phyloP scores from a whole-genome alignment of 2,797 vertebrate genomes.

The Paguma larvata region DNA sequence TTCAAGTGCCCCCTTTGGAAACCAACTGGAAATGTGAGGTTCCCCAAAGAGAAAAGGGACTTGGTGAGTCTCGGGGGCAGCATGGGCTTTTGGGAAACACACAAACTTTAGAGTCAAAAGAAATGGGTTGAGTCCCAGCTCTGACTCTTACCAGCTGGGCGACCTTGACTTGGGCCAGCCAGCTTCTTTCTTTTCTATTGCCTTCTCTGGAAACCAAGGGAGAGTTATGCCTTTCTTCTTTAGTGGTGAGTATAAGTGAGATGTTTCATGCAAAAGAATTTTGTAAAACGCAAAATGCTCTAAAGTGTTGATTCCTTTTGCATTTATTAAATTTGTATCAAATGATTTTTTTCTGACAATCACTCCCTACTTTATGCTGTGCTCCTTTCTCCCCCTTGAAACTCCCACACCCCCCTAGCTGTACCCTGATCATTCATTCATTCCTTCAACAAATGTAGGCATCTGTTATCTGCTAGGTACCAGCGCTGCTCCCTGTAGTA shows the following conservation, averaged over 20 bases:
- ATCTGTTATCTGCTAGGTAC: background rate
- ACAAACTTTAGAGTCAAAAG: background rate
- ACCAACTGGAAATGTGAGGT: background rate
- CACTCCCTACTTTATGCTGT: background rate
- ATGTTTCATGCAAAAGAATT: background rate
- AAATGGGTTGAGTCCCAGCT: background rate
- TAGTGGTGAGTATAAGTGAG: background rate
- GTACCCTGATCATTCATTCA: background rate
- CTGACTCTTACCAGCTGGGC: background rate
- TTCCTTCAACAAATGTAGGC: background rate
- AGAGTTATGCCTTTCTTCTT: background rate
- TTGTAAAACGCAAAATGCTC: background rate
- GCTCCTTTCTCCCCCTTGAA: background rate
- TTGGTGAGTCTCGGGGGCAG: background rate
- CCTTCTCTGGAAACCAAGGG: background rate
- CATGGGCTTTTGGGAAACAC: background rate
- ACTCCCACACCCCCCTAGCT: background rate
- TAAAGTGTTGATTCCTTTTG: background rate
- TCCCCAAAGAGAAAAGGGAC: background rate
- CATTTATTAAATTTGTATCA: background rate
- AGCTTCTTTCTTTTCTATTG: background rate
- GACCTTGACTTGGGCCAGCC: background rate
- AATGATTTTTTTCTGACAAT: slow-evolving; percentile 10
- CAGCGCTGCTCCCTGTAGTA: background rate
- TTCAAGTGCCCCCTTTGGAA: background rate